Evolutionary conservation across 2,797 vertebrate species (phyloP).

Genomic region (Scyliorhinus canicula): DNA sequence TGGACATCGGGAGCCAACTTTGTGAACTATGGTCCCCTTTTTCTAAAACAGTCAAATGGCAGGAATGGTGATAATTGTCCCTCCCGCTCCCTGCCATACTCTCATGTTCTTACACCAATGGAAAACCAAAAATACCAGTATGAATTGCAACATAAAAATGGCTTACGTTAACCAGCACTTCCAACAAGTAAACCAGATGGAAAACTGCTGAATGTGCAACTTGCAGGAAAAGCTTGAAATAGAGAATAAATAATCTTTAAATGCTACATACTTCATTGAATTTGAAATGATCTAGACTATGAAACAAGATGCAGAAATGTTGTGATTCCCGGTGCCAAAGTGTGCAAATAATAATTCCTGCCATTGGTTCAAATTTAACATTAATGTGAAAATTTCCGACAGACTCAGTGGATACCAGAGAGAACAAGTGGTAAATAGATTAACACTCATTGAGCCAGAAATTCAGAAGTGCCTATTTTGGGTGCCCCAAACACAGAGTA

Average conservation of each 20-base stretch:
- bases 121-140: not conserved
- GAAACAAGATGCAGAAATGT: not conserved
- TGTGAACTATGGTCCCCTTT: not conserved
- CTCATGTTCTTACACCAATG: not conserved
- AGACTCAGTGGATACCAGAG: not conserved
- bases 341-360: not conserved
- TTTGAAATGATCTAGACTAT: not conserved
- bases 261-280: not conserved
- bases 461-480: not conserved
- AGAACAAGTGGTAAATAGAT: not conserved
- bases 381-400: not conserved
- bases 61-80: not conserved
- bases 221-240: not conserved
- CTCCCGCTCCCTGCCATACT: not conserved
- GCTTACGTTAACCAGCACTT: not conserved
- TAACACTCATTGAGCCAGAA: not conserved
- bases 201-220: not conserved
- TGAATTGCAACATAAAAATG: not conserved
- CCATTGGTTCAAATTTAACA: not conserved
- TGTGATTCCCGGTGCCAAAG: not conserved
- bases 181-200: not conserved
- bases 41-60: not conserved
- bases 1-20: not conserved
- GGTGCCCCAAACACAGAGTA: not conserved
- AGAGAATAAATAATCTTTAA: not conserved